Base-by-base conservation (phyloP, 2,113 vertebrate species). In the Poeciliopsis turrubarensis region DNA sequence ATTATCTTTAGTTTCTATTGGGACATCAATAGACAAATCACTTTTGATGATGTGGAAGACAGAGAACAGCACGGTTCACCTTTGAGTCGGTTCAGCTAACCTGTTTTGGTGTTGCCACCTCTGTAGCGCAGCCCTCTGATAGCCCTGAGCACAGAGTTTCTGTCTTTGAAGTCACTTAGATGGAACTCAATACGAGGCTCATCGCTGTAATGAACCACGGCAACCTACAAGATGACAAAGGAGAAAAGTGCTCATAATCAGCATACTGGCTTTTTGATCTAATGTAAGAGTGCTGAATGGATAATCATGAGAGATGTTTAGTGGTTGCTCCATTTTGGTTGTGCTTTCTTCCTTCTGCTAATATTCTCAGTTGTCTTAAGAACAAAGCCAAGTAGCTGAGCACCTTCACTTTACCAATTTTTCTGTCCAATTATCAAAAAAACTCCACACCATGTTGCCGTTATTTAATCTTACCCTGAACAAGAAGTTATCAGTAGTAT, bases 31-130 rank as follows among this genome's bases (percentile, higher is more conserved):
- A 60, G 30, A 10, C 8, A 22, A 22, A 30, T 41, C 0, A 29
- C n/a, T 60, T 10, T 80, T 17, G 27, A 37, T 51, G 14, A 73
- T 10, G n/a, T 44, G 39, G 37, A 19, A 65, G 41, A 62, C 3
- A 32, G 66, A 75, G 25, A 44, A 54, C 41, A 77, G 22, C 30
- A 27, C 22, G 19, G 19, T 68, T 62, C 62, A 4, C 27, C 66
- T 57, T 37, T 57, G 47, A 8, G 67, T 68, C 64, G 31, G n/a
- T n/a, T 29, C 84, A 64, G 78, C 81, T 47, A 5, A 96, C 97
- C 97, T 44, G 96, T 97, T 81, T 78, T 96, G 47, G 96, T 97
- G 92, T 97, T 96, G 70, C 97, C 96, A 14, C 96, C 96, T 39
- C 73, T 10, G 31, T 97, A 98, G 11, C 7, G 87, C 10, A 97